Conservation (phyloP, 1,140 invertebrate species). For the Venustaconcha ellipsiformis region DNA sequence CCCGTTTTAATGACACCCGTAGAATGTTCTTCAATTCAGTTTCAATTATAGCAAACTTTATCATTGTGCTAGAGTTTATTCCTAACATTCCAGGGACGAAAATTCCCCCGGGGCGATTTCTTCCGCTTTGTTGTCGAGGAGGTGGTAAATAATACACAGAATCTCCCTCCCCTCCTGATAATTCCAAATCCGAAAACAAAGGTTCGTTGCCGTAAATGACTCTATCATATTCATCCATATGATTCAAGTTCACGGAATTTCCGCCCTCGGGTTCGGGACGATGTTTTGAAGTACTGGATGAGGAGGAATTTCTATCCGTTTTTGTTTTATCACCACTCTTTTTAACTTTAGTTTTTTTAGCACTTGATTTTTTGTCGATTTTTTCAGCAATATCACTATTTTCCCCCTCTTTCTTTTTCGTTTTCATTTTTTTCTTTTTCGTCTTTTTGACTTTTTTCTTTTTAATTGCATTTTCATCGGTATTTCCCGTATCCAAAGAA, state of each 20-base stretch:
- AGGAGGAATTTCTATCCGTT: constrained; percentile 34
- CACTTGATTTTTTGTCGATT: constrained; percentile 27
- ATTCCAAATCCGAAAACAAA: constrained; percentile 65
- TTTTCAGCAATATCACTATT: constrained; percentile 28
- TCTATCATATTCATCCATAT: constrained; percentile 56
- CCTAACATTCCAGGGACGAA: constrained; percentile 57
- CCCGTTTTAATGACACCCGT: constrained; percentile 95
- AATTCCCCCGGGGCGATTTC: constrained; percentile 32
- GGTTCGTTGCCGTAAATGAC: constrained; percentile 63
- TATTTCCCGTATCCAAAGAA: not conserved
- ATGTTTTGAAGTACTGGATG: constrained; percentile 15
- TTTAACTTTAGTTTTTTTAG: constrained; percentile 33
- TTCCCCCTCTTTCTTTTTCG: constrained; percentile 34
- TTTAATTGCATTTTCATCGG: constrained; percentile 26
- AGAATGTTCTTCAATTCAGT: constrained; percentile 98
- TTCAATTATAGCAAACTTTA: constrained; percentile 96
- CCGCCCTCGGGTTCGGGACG: constrained; percentile 66
- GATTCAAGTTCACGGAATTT: constrained; percentile 20
- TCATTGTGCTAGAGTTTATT: constrained; percentile 94
- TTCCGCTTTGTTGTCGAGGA: constrained; percentile 4
- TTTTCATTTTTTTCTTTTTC: constrained; percentile 50
- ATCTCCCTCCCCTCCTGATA: constrained; percentile 43
- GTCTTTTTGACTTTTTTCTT: constrained; percentile 40
- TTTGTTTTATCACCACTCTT: constrained; percentile 32
- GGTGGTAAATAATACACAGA: constrained; percentile 4